These are phyloP conservation scores for Pristionchus exspectatus DNA, from an alignment of 2,888 invertebrate species.

Conservation along the genomic window DNA sequence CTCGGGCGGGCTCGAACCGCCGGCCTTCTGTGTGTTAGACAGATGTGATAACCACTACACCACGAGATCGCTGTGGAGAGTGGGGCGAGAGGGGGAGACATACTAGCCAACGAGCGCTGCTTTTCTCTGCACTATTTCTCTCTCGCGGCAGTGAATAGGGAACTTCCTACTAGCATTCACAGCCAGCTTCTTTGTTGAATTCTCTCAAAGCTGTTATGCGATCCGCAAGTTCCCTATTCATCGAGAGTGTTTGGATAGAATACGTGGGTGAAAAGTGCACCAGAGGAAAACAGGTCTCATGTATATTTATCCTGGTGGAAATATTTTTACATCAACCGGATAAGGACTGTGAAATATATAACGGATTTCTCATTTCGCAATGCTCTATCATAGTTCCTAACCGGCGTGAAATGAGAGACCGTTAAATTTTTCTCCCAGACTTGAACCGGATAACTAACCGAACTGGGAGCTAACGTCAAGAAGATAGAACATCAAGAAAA, in stretches of 20 bases:
- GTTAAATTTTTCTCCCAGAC: too few relatives aligned
- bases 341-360: too few relatives aligned
- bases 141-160: background rate
- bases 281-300: too few relatives aligned
- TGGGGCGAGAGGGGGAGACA: background rate
- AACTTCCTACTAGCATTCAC: background rate
- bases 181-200: background rate
- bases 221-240: background rate
- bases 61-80: slow-evolving; percentile 67
- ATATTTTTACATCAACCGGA: too few relatives aligned
- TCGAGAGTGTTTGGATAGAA: background rate
- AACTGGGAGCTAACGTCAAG: too few relatives aligned
- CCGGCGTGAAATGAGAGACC: too few relatives aligned
- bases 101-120: background rate
- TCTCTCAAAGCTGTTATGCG: background rate
- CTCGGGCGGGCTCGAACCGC: slow-evolving; percentile 77
- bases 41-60: slow-evolving; percentile 78
- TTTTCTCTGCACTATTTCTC: slow-evolving; percentile 14
- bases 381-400: too few relatives aligned
- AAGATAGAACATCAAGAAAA: too few relatives aligned
- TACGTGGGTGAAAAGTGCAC: background rate
- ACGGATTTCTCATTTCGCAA: too few relatives aligned
- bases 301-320: too few relatives aligned
- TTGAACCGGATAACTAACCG: background rate
- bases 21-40: slow-evolving; percentile 78